Percentiles rank a stretch among this genome's conserved stretches.
Evolutionary conservation across 2,888 invertebrate species (phyloP).

Genomic region (Marasmarcha lunaedactyla): DNA sequence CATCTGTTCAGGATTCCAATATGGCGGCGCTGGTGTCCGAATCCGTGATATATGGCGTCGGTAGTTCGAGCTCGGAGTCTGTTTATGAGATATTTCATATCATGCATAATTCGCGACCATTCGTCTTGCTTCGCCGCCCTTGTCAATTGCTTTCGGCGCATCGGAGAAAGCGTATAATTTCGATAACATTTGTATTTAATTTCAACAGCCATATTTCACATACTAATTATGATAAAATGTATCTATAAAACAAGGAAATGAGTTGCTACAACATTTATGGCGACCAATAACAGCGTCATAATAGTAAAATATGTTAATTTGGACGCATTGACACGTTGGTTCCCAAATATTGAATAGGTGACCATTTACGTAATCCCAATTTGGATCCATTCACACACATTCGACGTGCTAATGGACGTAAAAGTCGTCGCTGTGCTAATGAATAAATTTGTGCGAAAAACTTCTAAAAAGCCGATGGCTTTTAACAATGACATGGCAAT

Average conservation of each 20-base stretch:
- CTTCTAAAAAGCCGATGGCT: slow-evolving; percentile 16
- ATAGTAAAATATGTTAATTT: background rate
- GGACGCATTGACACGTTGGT: background rate
- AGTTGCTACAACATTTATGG: background rate
- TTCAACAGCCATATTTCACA: no score
- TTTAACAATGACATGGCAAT: slow-evolving; percentile 46
- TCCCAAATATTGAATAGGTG: background rate
- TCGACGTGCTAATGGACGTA: slow-evolving; percentile 28
- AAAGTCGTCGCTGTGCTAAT: slow-evolving; percentile 38
- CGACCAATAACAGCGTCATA: background rate
- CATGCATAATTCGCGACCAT: slow-evolving; percentile 39
- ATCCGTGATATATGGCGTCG: slow-evolving; percentile 57
- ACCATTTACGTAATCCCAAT: slow-evolving; percentile 3
- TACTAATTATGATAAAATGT: no score
- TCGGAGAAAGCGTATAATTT: background rate
- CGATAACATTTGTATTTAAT: no score
- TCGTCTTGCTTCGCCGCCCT: slow-evolving; percentile 28
- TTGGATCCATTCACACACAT: slow-evolving; percentile 7
- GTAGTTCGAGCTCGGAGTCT: slow-evolving; percentile 33
- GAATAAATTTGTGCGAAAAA: slow-evolving; percentile 38
- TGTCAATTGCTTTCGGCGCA: slow-evolving; percentile 1
- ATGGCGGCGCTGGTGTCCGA: slow-evolving; percentile 52
- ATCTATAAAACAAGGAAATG: background rate
- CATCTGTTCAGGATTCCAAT: slow-evolving; percentile 54
- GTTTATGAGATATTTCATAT: slow-evolving; percentile 66